phyloP scores from a whole-genome alignment of 2,888 invertebrate genomes.

The Mechanitis mazaeus region DNA sequence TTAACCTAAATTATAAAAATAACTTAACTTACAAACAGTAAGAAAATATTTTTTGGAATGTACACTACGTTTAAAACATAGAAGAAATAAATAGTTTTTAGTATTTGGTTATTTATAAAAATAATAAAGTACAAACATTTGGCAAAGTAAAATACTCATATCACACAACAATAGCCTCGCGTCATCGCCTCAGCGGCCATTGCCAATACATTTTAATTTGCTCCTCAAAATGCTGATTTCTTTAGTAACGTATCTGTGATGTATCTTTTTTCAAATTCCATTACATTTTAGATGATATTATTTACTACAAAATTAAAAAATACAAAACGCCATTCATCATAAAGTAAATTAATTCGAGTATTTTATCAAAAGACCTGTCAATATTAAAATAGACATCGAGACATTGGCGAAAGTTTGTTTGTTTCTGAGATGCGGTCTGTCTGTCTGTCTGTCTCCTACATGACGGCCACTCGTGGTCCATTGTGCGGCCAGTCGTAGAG shows the following conservation, averaged over 20 bases:
- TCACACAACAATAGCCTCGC: constrained; percentile 23
- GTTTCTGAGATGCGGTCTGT: too few species aligned
- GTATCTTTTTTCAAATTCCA: too few species aligned
- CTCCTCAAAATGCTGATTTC: constrained; percentile 6
- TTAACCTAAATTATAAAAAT: not conserved
- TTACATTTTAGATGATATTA: too few species aligned
- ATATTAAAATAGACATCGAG: constrained; percentile 2
- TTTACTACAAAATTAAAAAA: too few species aligned
- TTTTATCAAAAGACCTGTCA: not conserved
- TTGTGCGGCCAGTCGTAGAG: constrained; percentile 73
- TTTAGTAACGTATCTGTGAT: too few species aligned
- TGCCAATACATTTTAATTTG: constrained; percentile 23
- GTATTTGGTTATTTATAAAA: not conserved
- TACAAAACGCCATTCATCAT: too few species aligned
- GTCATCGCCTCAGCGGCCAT: constrained; percentile 21
- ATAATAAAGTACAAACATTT: constrained; percentile 12
- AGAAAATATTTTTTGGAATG: constrained; percentile 4
- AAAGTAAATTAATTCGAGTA: too few species aligned
- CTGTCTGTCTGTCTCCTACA: constrained; percentile 36
- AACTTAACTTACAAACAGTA: constrained; percentile 3
- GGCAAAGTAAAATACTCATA: constrained; percentile 22
- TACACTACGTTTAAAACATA: not conserved
- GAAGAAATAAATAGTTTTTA: not conserved
- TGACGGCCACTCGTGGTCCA: constrained; percentile 43
- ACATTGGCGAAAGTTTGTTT: too few species aligned